These are phyloP conservation scores for Peribatodes rhomboidaria DNA, from an alignment of 2,888 invertebrate species.

Conservation along the genomic window DNA sequence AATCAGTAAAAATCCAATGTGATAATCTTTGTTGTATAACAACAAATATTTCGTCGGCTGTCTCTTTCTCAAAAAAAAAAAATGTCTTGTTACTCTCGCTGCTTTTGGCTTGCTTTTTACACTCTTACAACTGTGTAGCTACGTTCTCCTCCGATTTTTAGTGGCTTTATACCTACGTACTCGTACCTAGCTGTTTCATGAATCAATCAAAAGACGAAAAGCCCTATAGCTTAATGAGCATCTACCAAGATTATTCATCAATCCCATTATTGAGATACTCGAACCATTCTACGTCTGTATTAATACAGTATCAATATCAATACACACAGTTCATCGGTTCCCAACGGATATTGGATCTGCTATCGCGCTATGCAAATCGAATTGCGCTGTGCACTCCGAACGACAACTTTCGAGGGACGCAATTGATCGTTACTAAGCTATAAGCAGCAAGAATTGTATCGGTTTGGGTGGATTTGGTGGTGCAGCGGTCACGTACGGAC, in stretches of 20 bases:
- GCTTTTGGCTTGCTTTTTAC: no score
- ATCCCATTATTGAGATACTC: neutral
- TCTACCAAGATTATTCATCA: neutral
- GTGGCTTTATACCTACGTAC: no score
- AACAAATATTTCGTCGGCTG: no score
- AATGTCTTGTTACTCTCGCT: no score
- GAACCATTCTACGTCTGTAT: slow-evolving; percentile 8
- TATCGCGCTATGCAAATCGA: slow-evolving; percentile 72
- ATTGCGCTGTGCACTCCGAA: slow-evolving; percentile 65
- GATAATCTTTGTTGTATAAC: no score
- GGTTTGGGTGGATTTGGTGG: slow-evolving; percentile 13
- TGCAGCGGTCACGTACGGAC: slow-evolving; percentile 30
- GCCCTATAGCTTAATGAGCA: neutral
- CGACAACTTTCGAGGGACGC: slow-evolving; percentile 61
- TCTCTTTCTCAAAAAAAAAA: no score
- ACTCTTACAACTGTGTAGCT: no score
- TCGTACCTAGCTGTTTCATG: no score
- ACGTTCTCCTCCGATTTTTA: no score
- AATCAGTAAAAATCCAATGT: neutral
- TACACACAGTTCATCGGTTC: slow-evolving; percentile 50
- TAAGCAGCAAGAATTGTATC: slow-evolving; percentile 49
- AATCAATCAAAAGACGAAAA: no score
- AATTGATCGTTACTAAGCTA: slow-evolving; percentile 60
- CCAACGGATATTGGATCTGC: slow-evolving; percentile 62
- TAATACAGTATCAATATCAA: slow-evolving; percentile 39